Conservation (phyloP, 2,888 invertebrate genomes). For the Drosophila diplacantha region DNA sequence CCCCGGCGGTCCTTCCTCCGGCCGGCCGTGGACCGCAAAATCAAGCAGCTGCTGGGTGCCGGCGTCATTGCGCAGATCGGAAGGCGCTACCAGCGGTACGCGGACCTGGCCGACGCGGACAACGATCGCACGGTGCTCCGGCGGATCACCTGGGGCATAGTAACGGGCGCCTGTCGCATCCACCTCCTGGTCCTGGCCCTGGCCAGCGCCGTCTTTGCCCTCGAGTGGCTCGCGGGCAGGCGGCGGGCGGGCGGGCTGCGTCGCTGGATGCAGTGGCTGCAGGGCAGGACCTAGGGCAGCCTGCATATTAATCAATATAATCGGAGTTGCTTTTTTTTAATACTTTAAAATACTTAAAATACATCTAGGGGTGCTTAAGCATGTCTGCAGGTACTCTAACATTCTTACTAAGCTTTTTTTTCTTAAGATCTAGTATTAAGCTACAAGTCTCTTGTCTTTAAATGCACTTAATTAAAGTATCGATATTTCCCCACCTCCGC, state of each 20-base stretch:
- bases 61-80: conserved; percentile 59
- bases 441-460: background rate
- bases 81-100: conserved; percentile 29
- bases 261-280: conserved; percentile 37
- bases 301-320: background rate
- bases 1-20: conserved; percentile 53
- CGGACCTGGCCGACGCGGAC: background rate
- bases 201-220: conserved; percentile 34
- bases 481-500: background rate
- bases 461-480: background rate
- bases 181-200: conserved; percentile 3
- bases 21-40: conserved; percentile 51
- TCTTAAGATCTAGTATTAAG: background rate
- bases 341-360: background rate
- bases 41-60: conserved; percentile 51
- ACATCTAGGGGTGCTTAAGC: background rate
- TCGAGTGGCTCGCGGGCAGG: conserved; percentile 44
- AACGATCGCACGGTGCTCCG: conserved; percentile 1
- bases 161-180: conserved; percentile 35
- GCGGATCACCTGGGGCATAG: conserved; percentile 29
- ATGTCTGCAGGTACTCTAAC: too few species aligned
- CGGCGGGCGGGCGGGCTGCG: conserved; percentile 2
- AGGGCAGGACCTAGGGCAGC: background rate
- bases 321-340: background rate
- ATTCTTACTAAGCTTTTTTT: background rate